A percentile compares a stretch with the other conserved stretches of the same genome.
These are phyloP conservation scores for Gasteruption jaculator DNA, from an alignment of 2,888 invertebrate species.

Conservation along the genomic window DNA sequence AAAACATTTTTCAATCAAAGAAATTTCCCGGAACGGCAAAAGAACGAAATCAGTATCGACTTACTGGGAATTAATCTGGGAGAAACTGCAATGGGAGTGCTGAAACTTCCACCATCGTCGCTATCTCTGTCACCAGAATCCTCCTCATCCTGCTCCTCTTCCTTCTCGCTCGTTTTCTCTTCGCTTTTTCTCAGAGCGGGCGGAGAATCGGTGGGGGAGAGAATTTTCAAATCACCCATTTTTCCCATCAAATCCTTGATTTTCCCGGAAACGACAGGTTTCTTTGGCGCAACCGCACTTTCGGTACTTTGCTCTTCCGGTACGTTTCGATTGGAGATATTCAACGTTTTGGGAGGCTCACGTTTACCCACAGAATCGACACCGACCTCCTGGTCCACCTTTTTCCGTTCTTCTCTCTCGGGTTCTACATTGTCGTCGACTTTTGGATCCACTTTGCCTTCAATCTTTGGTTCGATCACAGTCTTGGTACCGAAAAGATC, in stretches of 20 bases:
- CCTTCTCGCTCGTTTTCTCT: constrained; percentile 32
- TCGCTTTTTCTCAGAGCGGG: constrained; percentile 37
- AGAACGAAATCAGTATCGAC: too few relatives aligned
- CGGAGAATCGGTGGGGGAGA: constrained; percentile 44
- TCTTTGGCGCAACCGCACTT: constrained; percentile 25
- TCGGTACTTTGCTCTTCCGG: constrained; percentile 27
- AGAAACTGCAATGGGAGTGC: too few relatives aligned
- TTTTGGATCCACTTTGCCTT: constrained; percentile 10
- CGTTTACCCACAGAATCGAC: constrained; percentile 23
- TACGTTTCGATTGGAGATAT: constrained; percentile 25
- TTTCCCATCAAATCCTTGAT: constrained; percentile 44
- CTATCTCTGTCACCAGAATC: constrained; percentile 28
- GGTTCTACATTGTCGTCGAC: constrained; percentile 18
- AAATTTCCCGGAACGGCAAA: constrained; percentile 14
- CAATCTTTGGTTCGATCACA: not conserved
- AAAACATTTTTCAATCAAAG: constrained; percentile 2
- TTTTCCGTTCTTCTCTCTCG: constrained; percentile 11
- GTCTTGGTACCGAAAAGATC: not conserved
- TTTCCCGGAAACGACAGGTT: constrained; percentile 41
- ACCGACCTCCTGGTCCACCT: not conserved
- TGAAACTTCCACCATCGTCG: constrained; percentile 39
- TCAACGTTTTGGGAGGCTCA: constrained; percentile 40
- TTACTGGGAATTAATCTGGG: too few relatives aligned
- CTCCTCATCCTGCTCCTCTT: constrained; percentile 23
- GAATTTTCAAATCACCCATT: constrained; percentile 44